A percentile compares a stretch with the other conserved stretches of the same genome.
Conservation (phyloP, 2,797 vertebrate genomes). For the Myotis myotis region DNA sequence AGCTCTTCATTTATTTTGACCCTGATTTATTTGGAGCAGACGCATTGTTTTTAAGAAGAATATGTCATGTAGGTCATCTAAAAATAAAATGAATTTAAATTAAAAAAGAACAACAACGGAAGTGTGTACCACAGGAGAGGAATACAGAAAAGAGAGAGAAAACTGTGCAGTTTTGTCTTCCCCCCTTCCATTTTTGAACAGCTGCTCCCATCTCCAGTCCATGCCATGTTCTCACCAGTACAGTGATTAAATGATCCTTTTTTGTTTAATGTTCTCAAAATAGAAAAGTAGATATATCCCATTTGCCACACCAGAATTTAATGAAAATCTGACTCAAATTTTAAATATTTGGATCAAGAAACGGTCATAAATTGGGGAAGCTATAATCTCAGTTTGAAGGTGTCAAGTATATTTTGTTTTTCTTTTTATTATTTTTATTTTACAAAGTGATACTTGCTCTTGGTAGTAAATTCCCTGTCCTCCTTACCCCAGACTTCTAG, state of each 20-base stretch:
- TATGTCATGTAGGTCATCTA: neutral
- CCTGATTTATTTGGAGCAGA: neutral
- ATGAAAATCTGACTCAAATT: neutral
- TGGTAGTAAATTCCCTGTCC: neutral
- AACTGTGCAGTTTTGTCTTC: no score
- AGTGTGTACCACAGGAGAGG: neutral
- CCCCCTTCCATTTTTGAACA: neutral
- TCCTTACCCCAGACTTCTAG: neutral
- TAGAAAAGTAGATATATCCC: neutral
- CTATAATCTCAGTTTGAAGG: neutral
- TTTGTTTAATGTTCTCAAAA: neutral
- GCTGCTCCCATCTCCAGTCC: neutral
- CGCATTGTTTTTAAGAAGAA: neutral
- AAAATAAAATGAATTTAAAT: neutral
- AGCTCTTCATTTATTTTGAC: neutral
- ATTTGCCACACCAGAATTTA: neutral
- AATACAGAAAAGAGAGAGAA: neutral
- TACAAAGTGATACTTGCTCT: neutral
- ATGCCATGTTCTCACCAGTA: neutral
- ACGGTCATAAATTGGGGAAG: neutral
- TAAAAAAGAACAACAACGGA: neutral
- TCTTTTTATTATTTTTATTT: neutral
- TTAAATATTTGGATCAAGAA: constrained; percentile 23
- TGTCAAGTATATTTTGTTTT: neutral
- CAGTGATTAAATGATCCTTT: neutral